phyloP scores from a whole-genome alignment of 2,888 invertebrate species.

The Calliopum simillimum region DNA sequence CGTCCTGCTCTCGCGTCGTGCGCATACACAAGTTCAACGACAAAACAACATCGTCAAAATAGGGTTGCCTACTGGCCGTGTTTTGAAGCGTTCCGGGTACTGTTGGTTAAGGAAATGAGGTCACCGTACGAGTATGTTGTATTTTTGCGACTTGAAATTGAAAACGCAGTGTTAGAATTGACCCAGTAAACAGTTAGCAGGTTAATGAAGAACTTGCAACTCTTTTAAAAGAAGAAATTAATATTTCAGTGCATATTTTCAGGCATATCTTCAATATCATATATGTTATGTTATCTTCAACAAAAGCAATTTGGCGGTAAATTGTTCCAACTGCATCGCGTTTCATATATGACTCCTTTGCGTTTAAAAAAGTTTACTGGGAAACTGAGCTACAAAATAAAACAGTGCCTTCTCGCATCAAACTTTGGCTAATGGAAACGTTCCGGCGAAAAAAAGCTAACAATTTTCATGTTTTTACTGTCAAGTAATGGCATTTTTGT shows the following conservation, averaged over 20 bases:
- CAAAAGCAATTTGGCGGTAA: too few species aligned
- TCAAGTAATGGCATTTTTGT: conserved; percentile 15
- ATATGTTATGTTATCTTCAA: too few species aligned
- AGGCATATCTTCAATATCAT: too few species aligned
- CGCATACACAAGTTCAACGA: conserved; percentile 38
- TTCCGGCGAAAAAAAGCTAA: too few species aligned
- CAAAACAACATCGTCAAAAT: conserved; percentile 1
- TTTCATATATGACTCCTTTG: too few species aligned
- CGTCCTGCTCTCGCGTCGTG: conserved; percentile 13
- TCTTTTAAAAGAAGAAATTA: too few species aligned
- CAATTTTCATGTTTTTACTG: background rate
- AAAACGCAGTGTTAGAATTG: background rate
- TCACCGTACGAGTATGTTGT: background rate
- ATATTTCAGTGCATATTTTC: too few species aligned
- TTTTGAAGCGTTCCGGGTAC: background rate
- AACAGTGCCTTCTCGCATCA: too few species aligned
- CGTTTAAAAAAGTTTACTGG: too few species aligned
- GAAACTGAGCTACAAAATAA: too few species aligned
- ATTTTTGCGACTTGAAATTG: background rate
- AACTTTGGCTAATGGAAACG: too few species aligned
- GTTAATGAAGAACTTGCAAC: background rate
- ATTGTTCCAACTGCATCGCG: too few species aligned
- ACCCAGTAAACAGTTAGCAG: background rate
- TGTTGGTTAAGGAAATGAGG: conserved; percentile 2
- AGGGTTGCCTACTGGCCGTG: background rate